These are phyloP conservation scores for Epistrophe eligans DNA, from an alignment of 2,888 invertebrate genomes.

Conservation along the genomic window DNA sequence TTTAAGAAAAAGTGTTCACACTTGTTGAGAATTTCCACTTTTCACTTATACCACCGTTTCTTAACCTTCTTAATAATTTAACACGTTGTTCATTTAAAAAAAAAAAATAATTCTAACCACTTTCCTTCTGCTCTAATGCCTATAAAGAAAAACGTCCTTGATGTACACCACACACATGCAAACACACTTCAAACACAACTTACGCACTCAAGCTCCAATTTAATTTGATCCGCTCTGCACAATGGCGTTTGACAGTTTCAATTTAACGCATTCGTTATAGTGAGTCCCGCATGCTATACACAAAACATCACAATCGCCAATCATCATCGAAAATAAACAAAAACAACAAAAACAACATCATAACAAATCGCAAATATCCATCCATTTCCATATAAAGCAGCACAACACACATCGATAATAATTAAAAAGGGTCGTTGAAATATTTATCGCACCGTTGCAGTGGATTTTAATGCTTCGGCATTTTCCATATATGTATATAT, in stretches of 20 bases:
- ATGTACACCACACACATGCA: not conserved
- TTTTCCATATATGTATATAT: conserved; percentile 33
- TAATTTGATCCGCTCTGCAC: conserved; percentile 20
- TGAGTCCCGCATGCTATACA: not conserved
- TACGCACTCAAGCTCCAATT: conserved; percentile 59
- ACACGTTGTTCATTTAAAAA: not conserved
- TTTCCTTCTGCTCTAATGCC: not conserved
- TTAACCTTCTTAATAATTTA: not conserved
- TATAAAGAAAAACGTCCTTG: conserved; percentile 3
- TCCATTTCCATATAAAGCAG: conserved; percentile 10
- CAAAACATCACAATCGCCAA: conserved; percentile 33
- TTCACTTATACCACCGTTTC: not conserved
- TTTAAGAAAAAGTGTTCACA: not conserved
- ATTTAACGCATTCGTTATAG: conserved; percentile 59
- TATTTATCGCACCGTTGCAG: conserved; percentile 61
- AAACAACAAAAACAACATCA: conserved; percentile 16
- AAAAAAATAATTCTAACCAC: not conserved
- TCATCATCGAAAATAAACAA: conserved; percentile 43
- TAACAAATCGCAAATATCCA: conserved; percentile 62
- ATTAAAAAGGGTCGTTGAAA: conserved; percentile 73
- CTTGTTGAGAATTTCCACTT: not conserved
- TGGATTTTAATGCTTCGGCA: conserved; percentile 30
- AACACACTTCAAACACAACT: conserved; percentile 6
- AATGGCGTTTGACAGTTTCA: conserved; percentile 68
- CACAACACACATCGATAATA: conserved; percentile 65